Evolutionary conservation across 2,113 vertebrate genomes (phyloP).

Genomic region (Amphiprion percula): DNA sequence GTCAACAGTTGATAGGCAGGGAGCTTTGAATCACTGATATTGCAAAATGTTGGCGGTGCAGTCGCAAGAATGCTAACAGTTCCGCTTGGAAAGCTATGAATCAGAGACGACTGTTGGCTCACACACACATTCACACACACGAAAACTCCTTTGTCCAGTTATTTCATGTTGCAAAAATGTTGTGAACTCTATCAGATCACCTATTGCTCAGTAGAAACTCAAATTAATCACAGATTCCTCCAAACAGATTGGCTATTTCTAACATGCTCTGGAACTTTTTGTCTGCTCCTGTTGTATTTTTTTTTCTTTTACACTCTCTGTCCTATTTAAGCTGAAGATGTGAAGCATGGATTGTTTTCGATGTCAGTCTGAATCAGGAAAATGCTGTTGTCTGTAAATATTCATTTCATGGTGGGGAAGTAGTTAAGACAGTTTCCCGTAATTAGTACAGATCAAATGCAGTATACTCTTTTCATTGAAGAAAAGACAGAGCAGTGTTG

Average conservation of each 20-base stretch:
- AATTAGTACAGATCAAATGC: conserved; percentile 28
- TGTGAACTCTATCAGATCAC: too few species aligned
- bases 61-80: background rate
- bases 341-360: conserved; percentile 43
- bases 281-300: conserved; percentile 11
- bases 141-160: conserved; percentile 7
- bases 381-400: conserved; percentile 63
- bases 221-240: conserved; percentile 6
- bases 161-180: conserved; percentile 3
- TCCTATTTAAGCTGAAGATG: conserved; percentile 28
- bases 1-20: conserved; percentile 49
- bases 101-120: conserved; percentile 48
- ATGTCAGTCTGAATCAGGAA: conserved; percentile 51
- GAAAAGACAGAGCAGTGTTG: conserved; percentile 31
- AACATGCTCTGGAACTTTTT: conserved; percentile 10
- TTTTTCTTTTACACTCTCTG: background rate
- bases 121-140: conserved; percentile 27
- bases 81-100: conserved; percentile 43
- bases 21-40: conserved; percentile 56
- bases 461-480: conserved; percentile 16
- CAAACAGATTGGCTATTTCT: background rate
- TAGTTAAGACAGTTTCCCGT: background rate
- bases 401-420: conserved; percentile 27
- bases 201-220: background rate
- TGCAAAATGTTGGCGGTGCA: conserved; percentile 29